A percentile compares a stretch with the other conserved stretches of the same genome.
phyloP scores from a whole-genome alignment of 2,113 vertebrate genomes.

The human (Homo sapiens) region GRCh38 chr7:12920501-12921000 shows the following conservation, averaged over 20 bases:
- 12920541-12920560: background rate
- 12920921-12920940: background rate
- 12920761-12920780: background rate
- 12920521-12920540: no score
- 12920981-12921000: background rate
- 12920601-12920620: background rate
- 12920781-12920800: background rate
- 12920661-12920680: background rate
- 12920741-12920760: constrained; percentile 13
- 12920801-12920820: background rate
- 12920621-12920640: background rate
- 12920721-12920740: background rate
- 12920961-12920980: background rate
- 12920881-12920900: background rate
- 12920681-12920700: background rate
- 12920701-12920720: background rate
- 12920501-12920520: rapidly evolving
- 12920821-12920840: background rate
- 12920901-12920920: background rate
- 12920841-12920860: background rate
- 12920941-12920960: background rate
- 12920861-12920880: background rate
- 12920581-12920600: background rate
- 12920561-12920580: background rate
- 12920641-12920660: background rate